Evolutionary conservation across 2,888 invertebrate genomes (phyloP).

Genomic region (Sepioteuthis lessoniana): DNA sequence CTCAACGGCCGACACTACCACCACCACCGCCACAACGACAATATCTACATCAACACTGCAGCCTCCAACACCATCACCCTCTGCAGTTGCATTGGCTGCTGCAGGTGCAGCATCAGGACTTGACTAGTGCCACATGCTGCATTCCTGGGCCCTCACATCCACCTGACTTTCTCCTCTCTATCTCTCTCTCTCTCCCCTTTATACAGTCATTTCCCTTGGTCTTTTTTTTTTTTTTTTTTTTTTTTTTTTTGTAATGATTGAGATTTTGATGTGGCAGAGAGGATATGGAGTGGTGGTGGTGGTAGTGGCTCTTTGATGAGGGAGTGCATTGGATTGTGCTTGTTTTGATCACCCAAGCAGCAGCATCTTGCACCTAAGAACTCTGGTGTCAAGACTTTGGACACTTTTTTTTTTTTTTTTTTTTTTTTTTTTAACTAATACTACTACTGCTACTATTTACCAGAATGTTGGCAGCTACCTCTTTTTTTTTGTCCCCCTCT

Average conservation of each 20-base stretch:
- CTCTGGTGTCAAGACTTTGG: neutral
- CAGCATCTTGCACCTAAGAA: neutral
- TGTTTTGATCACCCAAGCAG: neutral
- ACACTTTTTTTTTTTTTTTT: neutral
- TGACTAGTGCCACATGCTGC: neutral
- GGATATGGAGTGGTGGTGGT: neutral
- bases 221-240: neutral
- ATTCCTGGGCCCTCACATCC: neutral
- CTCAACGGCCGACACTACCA: neutral
- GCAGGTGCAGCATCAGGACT: constrained; percentile 39
- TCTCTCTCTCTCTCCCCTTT: neutral
- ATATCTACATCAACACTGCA: neutral
- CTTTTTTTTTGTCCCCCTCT: neutral
- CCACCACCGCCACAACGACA: neutral
- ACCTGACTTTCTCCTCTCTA: neutral
- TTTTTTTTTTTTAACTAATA: neutral
- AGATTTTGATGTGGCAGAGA: neutral
- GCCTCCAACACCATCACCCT: neutral
- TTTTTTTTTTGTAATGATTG: neutral
- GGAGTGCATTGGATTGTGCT: neutral
- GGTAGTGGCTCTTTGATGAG: neutral
- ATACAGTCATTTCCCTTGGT: neutral
- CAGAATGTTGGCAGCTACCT: constrained; percentile 33
- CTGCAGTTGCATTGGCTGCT: constrained; percentile 38
- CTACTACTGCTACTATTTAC: neutral